Evolutionary conservation across 2,113 vertebrate genomes (phyloP), one percentile per base, ranked within the genome.

Genomic region (Cryptoleucopteryx plumbea): DNA sequence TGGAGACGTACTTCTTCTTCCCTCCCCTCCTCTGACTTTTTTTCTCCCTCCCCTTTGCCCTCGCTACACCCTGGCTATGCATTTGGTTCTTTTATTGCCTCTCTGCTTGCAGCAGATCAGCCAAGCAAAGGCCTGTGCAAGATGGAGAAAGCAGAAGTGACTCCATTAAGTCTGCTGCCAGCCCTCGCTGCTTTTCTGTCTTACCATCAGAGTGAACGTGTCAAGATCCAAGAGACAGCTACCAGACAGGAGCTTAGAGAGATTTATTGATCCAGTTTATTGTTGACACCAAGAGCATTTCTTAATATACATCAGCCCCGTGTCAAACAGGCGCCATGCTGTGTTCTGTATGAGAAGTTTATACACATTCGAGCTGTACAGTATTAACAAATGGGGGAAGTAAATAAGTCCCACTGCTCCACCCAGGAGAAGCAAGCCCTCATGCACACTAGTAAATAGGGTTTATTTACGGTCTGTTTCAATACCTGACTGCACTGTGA

Each of bases 231-330:
- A 80, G 71, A 86, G 71, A 47, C 81, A 94, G 66, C 86, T 82
- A 32, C 84, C 71, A 96, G 78, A 47, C 7, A 1, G 65, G 59
- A 88, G 74, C 87, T 73, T 90, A 74, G 81, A 93, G 86, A 93
- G 95, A 47, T 98, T 98, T 97, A 98, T 96, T 98, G 92, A 94
- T 96, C 92, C 91, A 50, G 78, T 96, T 93, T 72, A 79, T 91
- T 96, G 63, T 90, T 67, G 87, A 97, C 88, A 88, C 79, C 31
- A 8, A 86, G 84, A 91, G 90, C 77, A 77, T 95, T 73, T 84
- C 65, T 90, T 68, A 83, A 93, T 82, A 92, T 94, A 75, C 87
- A 85, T 90, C 89, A 88, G 81, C 83, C 94, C 82, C 19, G 10
- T 93, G 94, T 89, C 79, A 29, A 10, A 94, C 94, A 88, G 88